Evolutionary conservation across 2,888 invertebrate genomes (phyloP), one percentile per base, ranked within the genome.

Genomic region (Diabrotica balteata): DNA sequence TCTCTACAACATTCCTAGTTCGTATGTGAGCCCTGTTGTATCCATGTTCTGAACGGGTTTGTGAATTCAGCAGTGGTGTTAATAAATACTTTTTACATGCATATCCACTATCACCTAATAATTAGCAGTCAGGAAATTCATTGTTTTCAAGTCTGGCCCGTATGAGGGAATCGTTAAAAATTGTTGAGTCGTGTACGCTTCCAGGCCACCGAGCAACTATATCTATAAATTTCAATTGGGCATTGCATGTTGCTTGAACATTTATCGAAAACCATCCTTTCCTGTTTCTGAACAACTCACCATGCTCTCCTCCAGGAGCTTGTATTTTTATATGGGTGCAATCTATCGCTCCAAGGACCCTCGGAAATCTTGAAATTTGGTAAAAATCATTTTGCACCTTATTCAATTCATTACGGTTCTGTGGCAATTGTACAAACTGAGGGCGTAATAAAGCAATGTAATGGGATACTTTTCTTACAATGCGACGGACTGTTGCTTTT

Each of bases 161-260:
- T 55, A n/a, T 1, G n/a, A 42, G 7, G 11, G n/a, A 44, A 44
- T 57, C n/a, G 8, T 57, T 44, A 43, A 57, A 57, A 32, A 57
- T 10, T 57, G 43, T 57, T 32, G 42, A 44, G 43, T 57, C 44
- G 32, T 57, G 57, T 3, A 11, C 42, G 57, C 44, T 43, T 57
- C 57, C 57, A 57, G 57, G 57, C 44, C 57, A 57, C 42, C 57
- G 44, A 57, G 57, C 57, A 8, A 57, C 57, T 43, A 57, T 5
- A 32, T 57, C 44, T 6, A 44, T 22, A 42, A 57, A 44, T 57
- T 57, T 11, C 43, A 57, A 43, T 9, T 57, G 42, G 5, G 42
- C 43, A 57, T 57, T 44, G 44, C 57, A 57, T 5, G 44, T 57
- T 8, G 57, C 57, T n/a, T 22, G 9, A 57, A 10, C 11, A 10